phyloP scores from a whole-genome alignment of 2,888 invertebrate genomes.

The Stegophylla sp. region DNA sequence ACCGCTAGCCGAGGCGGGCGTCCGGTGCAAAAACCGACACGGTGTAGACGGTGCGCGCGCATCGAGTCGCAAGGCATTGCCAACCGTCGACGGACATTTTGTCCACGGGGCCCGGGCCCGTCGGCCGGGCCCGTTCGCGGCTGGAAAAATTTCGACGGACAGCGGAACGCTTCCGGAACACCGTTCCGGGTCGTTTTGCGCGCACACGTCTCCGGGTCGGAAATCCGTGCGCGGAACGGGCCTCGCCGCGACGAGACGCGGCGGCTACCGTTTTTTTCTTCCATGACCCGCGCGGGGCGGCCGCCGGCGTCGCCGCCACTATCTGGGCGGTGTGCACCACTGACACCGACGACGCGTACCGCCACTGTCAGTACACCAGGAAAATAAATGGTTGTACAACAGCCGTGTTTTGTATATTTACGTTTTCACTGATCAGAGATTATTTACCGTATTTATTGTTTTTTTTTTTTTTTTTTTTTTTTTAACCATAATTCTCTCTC shows the following conservation, averaged over 20 bases:
- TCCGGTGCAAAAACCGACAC: slow-evolving; percentile 23
- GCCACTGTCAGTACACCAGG: slow-evolving; percentile 27
- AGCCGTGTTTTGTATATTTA: slow-evolving; percentile 57
- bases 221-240: too few species aligned
- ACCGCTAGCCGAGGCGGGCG: neutral
- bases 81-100: slow-evolving; percentile 3
- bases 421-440: slow-evolving; percentile 35
- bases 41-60: slow-evolving; percentile 25
- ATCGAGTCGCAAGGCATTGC: neutral
- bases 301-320: slow-evolving; percentile 37
- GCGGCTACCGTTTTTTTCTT: neutral
- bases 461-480: slow-evolving; percentile 22
- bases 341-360: slow-evolving; percentile 36
- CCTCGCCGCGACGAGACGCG: neutral
- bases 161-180: too few species aligned
- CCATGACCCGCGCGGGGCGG: neutral
- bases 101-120: neutral
- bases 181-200: too few species aligned
- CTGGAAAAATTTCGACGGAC: too few species aligned
- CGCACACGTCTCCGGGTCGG: too few species aligned
- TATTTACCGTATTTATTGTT: slow-evolving; percentile 23
- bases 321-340: slow-evolving; percentile 43
- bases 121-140: neutral
- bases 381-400: slow-evolving; percentile 29
- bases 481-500: neutral